Percentiles rank a stretch among this genome's conserved stretches.
phyloP scores from a whole-genome alignment of 1,140 invertebrate genomes.

The Trachymyrmex cornetzi region DNA sequence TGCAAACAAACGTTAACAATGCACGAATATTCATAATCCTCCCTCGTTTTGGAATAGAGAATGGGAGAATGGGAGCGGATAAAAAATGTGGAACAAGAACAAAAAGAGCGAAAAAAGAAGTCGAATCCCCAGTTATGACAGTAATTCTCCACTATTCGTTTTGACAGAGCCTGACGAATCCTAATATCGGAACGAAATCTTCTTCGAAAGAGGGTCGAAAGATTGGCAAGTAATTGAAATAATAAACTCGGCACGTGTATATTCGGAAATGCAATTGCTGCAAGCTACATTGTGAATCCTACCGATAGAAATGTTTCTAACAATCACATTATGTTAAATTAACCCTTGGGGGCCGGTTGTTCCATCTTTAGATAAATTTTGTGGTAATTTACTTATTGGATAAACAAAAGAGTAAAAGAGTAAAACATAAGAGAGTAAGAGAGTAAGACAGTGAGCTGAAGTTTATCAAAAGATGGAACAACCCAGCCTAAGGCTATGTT shows the following conservation, averaged over 20 bases:
- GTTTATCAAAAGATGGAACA: too few relatives aligned
- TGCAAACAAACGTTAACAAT: slow-evolving; percentile 38
- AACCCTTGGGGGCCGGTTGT: too few relatives aligned
- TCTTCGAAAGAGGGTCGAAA: slow-evolving; percentile 16
- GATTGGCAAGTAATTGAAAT: slow-evolving; percentile 73
- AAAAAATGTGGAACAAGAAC: slow-evolving; percentile 52
- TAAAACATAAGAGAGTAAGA: too few relatives aligned
- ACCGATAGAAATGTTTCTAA: not conserved
- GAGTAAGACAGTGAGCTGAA: too few relatives aligned
- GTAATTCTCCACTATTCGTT: slow-evolving; percentile 55
- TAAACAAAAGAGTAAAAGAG: too few relatives aligned
- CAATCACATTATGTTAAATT: too few relatives aligned
- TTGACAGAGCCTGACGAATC: slow-evolving; percentile 81
- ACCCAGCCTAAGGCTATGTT: too few relatives aligned
- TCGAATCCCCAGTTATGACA: slow-evolving; percentile 21
- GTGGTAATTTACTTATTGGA: too few relatives aligned
- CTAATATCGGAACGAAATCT: slow-evolving; percentile 65
- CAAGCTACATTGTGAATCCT: not conserved
- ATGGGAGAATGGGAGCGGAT: not conserved
- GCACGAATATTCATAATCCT: not conserved
- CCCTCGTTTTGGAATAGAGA: slow-evolving; percentile 31
- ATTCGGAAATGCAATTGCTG: not conserved
- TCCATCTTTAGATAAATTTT: too few relatives aligned
- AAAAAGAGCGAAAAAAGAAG: slow-evolving; percentile 61
- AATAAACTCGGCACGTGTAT: slow-evolving; percentile 71